Percentiles rank a stretch among this genome's conserved stretches.
These are phyloP conservation scores for Caenorhabditis latens DNA, from an alignment of 1,140 invertebrate genomes.

Conservation along the genomic window DNA sequence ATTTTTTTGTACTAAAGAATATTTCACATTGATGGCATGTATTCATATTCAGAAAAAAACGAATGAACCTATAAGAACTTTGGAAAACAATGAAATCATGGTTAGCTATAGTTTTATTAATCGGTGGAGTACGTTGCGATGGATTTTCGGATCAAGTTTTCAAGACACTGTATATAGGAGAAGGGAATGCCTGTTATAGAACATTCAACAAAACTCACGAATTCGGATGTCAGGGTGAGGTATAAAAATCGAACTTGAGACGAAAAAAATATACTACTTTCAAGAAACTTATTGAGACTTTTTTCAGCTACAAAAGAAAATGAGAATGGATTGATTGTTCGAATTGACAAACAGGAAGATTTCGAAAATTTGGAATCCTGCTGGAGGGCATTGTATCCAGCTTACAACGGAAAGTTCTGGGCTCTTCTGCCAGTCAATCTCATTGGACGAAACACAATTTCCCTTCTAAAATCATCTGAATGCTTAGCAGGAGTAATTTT, in stretches of 20 bases:
- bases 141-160: conserved; percentile 44
- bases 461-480: not conserved
- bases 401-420: not conserved
- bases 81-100: conserved; percentile 3
- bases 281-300: not conserved
- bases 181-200: conserved; percentile 33
- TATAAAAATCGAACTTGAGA: not conserved
- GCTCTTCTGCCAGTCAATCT: not conserved
- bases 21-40: not conserved
- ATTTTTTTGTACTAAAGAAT: too few species aligned
- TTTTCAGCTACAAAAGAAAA: conserved; percentile 19
- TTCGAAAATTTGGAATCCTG: conserved; percentile 34
- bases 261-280: not conserved
- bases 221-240: conserved; percentile 15
- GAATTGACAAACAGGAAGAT: conserved; percentile 15
- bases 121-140: not conserved
- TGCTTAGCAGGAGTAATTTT: conserved; percentile 16
- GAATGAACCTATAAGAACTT: conserved; percentile 10
- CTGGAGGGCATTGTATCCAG: not conserved
- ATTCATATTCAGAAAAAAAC: not conserved
- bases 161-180: not conserved
- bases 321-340: conserved; percentile 10
- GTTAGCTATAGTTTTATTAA: conserved; percentile 9
- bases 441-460: conserved; percentile 9
- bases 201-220: conserved; percentile 42